A percentile compares a stretch with the other conserved stretches of the same genome.
Conservation (phyloP, 2,113 vertebrate species). For the Tenrec ecaudatus region DNA sequence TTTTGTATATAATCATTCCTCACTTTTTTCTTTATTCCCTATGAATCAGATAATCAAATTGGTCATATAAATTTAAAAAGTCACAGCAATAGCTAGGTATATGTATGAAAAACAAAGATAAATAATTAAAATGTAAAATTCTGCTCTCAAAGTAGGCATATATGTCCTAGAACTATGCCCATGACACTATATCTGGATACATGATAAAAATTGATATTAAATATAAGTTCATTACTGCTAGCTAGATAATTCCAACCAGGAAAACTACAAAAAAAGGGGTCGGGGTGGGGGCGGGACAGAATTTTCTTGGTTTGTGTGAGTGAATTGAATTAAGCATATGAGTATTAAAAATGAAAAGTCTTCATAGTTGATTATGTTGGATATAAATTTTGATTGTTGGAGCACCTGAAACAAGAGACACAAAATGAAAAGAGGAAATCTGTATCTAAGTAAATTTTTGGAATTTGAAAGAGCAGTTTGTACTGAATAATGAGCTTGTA, state of each 20-base stretch:
- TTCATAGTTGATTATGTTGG: neutral
- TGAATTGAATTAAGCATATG: neutral
- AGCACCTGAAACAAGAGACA: neutral
- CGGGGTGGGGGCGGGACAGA: neutral
- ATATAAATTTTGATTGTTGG: neutral
- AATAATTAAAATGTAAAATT: neutral
- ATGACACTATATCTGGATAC: neutral
- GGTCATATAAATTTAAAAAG: neutral
- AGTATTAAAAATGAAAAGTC: neutral
- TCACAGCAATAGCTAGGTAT: neutral
- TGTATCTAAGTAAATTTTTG: neutral
- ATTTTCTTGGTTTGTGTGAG: neutral
- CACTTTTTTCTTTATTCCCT: neutral
- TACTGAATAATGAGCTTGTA: neutral
- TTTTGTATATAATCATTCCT: neutral
- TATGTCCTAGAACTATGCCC: neutral
- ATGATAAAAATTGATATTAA: conserved; percentile 15
- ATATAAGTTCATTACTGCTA: neutral
- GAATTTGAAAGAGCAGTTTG: neutral
- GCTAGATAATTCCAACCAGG: neutral
- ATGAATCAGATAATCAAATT: neutral
- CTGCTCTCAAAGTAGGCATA: neutral
- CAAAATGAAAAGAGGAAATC: neutral
- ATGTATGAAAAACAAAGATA: neutral
- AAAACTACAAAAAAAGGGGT: neutral